Base-by-base conservation (phyloP, 1,140 invertebrate genomes). In the Samia ricini region DNA sequence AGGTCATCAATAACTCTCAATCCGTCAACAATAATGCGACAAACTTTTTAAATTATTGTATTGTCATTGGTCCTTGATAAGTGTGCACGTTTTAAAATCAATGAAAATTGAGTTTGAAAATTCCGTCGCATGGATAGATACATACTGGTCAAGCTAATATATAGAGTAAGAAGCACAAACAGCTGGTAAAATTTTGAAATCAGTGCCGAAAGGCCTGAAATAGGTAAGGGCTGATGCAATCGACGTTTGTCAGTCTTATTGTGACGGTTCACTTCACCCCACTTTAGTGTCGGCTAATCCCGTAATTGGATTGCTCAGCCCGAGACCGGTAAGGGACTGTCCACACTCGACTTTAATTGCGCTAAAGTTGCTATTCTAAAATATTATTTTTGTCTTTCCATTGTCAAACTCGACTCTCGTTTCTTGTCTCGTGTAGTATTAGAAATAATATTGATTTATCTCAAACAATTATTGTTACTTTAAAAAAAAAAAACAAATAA, bases 201-300 rank as follows among this genome's bases (percentile, higher is more conserved):
- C 33, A 15, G 12, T 15, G 15, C n/a, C 33, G 1, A 42, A n/a
- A 42, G 33, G 12, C n/a, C 33, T 15, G 33, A 42, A 15, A 42
- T 42, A 42, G 15, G 33, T 42, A 15, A 12, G 33, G 7, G 10
- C 0, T 42, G 33, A 42, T 42, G 33, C 33, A 42, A 42, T 42
- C 33, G 33, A 42, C 33, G 8, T 42, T 42, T 42, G n/a, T 15
- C 12, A 10, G 33, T 42, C 33, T 42, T 42, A 7, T 56, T 61
- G 66, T 66, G 64, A 64, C 71, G 66, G 29, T 18, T 75, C 69
- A 72, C 69, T 75, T 72, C 70, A 75, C 65, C 60, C 72, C 72
- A 75, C 72, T 75, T 75, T 68, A 75, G 61, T 66, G 63, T 26
- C 63, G 36, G 63, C 69, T 75, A 72, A 75, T 75, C 69, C 63